A percentile compares a stretch with the other conserved stretches of the same genome.
phyloP scores from a whole-genome alignment of 1,140 invertebrate species.

The Drosophila ficusphila region DNA sequence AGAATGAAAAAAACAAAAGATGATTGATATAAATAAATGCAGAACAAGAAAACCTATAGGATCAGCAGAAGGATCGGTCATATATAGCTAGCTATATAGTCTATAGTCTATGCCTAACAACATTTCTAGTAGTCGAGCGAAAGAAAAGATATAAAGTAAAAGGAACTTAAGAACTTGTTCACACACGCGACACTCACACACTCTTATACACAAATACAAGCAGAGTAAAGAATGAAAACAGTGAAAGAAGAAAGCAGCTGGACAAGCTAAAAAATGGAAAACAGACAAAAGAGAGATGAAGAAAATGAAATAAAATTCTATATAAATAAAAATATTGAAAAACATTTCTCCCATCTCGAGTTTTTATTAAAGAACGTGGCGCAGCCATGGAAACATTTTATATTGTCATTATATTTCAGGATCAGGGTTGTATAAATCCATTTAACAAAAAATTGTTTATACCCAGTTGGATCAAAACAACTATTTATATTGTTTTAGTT shows the following conservation, averaged over 20 bases:
- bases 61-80: conserved; percentile 40
- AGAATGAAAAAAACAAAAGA: not conserved
- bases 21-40: conserved; percentile 4
- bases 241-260: conserved; percentile 13
- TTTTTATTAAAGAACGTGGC: conserved; percentile 26
- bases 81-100: conserved; percentile 67
- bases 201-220: conserved; percentile 85
- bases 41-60: conserved; percentile 31
- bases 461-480: no score
- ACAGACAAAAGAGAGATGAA: conserved; percentile 48
- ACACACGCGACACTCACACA: conserved; percentile 61
- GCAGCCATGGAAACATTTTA: not conserved
- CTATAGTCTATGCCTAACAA: conserved; percentile 47
- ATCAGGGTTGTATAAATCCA: no score
- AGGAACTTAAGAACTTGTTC: conserved; percentile 83
- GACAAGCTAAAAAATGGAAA: conserved; percentile 20
- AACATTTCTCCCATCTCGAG: conserved; percentile 46
- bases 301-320: conserved; percentile 84
- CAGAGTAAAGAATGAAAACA: conserved; percentile 42
- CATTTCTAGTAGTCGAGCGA: conserved; percentile 44
- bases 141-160: conserved; percentile 81
- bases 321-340: conserved; percentile 81
- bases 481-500: no score
- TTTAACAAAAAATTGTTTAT: no score
- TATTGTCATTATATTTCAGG: not conserved